Base-by-base conservation (phyloP, 37 sponge, comb jelly and placozoan genomes). In the Chondrilla cf. caribensis region DNA sequence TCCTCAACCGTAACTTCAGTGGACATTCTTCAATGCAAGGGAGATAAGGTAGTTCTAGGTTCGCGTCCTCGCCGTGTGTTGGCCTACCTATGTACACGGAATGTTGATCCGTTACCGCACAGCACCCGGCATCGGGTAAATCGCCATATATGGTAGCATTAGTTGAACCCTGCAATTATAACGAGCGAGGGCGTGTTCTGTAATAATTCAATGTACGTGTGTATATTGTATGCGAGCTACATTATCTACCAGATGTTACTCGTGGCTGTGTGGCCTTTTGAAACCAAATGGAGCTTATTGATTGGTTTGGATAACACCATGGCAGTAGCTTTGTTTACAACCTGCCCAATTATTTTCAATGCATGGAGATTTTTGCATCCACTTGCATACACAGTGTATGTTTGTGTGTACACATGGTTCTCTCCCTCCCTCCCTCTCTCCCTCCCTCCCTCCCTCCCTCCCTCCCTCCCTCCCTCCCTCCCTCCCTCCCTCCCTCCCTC, bases 21-120 rank as follows among this genome's bases (percentile, higher is more conserved):
- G n/a, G 93, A 86, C 93, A 93, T 93, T 39, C 1, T 43, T 73
- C 6, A 22, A 38, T 55, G n/a, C n/a, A n/a, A n/a, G n/a, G n/a
- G n/a, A n/a, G n/a, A 54, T 26, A n/a, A 28, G 3, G 26, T 59
- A 17, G 22, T 26, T 59, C 60, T 59, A 2, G 3, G 3, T 28
- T 28, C 60, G 60, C 26, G 60, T n/a, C 8, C 17, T 6, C 60
- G 26, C 22, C 60, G 26, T 28, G 60, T 28, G 26, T 2, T 59
- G 60, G 26, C 25, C 26, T 26, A 59, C 57, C 11, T 17, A 54
- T 17, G 17, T 17, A 54, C 32, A 67, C 32, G 68, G 68, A 31
- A 22, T 28, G 7, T 67, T n/a, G n/a, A n/a, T n/a, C 25, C 22
- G 1, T 6, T 26, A 6, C 2, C 60, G 26, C 60, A 59, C 60